Evolutionary conservation across 2,113 vertebrate species (phyloP).

Genomic region (Thomomys bottae): DNA sequence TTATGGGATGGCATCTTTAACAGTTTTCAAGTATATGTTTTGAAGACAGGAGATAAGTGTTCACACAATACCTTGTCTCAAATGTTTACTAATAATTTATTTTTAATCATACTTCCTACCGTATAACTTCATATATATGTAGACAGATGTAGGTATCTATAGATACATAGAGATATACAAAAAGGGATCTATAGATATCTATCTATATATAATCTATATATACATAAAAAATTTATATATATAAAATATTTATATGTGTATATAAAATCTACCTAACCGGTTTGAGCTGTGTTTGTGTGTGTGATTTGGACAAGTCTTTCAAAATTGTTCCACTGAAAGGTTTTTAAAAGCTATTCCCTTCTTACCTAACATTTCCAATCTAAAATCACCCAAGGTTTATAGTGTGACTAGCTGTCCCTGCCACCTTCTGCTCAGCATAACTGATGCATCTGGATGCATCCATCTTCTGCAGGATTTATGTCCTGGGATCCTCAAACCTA

Average conservation of each 20-base stretch:
- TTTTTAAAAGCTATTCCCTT: conserved; percentile 5
- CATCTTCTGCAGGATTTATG: background rate
- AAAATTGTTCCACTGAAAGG: background rate
- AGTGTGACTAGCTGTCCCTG: background rate
- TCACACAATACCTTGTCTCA: conserved; percentile 52
- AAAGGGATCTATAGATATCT: too few relatives aligned
- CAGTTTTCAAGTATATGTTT: conserved; percentile 74
- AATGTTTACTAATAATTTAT: conserved; percentile 81
- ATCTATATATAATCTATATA: too few relatives aligned
- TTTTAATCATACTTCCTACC: conserved; percentile 56
- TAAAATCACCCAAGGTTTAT: background rate
- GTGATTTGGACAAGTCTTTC: conserved; percentile 20
- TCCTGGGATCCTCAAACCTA: background rate
- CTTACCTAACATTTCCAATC: conserved; percentile 7
- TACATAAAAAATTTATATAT: too few relatives aligned
- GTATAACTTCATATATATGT: background rate
- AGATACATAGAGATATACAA: too few relatives aligned
- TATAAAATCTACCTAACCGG: background rate
- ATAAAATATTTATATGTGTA: too few relatives aligned
- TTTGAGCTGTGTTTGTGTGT: background rate
- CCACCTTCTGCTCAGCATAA: too few relatives aligned
- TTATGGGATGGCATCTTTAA: conserved; percentile 36
- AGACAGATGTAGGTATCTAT: too few relatives aligned
- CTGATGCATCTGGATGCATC: background rate
- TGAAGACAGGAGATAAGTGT: conserved; percentile 61